Evolutionary conservation across 2,797 vertebrate species (phyloP).

Genomic region (Pseudochirops corinnae): DNA sequence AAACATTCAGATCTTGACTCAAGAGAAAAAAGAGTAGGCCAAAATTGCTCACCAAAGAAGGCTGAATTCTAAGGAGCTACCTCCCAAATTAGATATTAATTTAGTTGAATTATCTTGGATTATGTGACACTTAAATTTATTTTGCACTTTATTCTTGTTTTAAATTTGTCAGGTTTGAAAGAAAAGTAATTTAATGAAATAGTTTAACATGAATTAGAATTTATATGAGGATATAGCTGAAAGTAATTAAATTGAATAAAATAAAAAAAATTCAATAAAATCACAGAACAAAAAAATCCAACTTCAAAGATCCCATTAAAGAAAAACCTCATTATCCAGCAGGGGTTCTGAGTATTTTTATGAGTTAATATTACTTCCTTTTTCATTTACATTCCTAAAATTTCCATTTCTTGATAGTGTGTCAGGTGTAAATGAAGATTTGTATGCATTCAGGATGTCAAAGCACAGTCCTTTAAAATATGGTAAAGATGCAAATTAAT

Average conservation of each 20-base stretch:
- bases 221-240: constrained; percentile 15
- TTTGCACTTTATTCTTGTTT: constrained; percentile 12
- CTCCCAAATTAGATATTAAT: neutral
- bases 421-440: neutral
- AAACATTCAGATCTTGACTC: neutral
- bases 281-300: accelerated
- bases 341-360: neutral
- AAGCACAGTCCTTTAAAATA: neutral
- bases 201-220: neutral
- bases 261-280: neutral
- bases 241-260: neutral
- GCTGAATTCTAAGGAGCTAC: neutral
- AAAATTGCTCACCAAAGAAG: neutral
- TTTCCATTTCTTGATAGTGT: neutral
- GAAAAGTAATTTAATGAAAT: neutral
- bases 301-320: neutral
- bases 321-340: neutral
- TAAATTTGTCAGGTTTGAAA: constrained; percentile 2
- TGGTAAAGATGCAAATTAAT: neutral
- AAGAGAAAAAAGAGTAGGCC: neutral
- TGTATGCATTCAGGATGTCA: neutral
- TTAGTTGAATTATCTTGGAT: neutral
- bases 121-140: neutral
- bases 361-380: neutral
- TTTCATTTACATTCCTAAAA: neutral